phyloP scores from a whole-genome alignment of 2,888 invertebrate species.

The Tethea ocularis region DNA sequence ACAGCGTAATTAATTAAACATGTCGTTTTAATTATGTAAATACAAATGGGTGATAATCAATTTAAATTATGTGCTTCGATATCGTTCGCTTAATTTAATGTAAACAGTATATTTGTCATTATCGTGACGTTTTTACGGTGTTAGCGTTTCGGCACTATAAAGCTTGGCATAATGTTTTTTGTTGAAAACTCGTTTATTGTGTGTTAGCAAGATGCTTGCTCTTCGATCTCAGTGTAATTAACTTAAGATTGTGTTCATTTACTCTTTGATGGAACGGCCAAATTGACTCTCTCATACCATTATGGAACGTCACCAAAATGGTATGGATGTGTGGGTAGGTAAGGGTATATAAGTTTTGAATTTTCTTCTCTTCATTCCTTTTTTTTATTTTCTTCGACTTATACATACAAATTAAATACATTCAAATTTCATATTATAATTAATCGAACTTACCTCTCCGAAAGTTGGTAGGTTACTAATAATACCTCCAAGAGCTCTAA shows the following conservation, averaged over 20 bases:
- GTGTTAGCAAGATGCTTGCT: conserved; percentile 53
- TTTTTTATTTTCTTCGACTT: not conserved
- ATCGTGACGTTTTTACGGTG: conserved; percentile 73
- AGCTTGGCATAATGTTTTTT: conserved; percentile 54
- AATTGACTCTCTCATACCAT: conserved; percentile 70
- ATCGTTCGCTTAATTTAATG: conserved; percentile 74
- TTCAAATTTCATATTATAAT: not conserved
- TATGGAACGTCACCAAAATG: conserved; percentile 84
- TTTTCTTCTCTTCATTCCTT: conserved; percentile 9
- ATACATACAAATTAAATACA: not conserved
- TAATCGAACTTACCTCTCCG: not conserved
- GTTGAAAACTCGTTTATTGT: conserved; percentile 49
- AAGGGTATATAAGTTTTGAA: conserved; percentile 69
- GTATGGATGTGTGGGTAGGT: conserved; percentile 85
- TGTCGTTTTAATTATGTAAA: conserved; percentile 81
- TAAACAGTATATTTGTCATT: conserved; percentile 77
- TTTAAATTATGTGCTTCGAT: conserved; percentile 76
- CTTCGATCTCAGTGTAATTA: conserved; percentile 45
- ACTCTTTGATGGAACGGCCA: conserved; percentile 54
- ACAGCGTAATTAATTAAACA: conserved; percentile 77
- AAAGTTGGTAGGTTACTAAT: no score
- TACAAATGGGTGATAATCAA: conserved; percentile 78
- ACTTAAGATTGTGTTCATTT: conserved; percentile 46
- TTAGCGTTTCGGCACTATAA: conserved; percentile 36
- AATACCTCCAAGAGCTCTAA: no score